These are phyloP conservation scores for Sarcophaga caerulescens DNA, from an alignment of 2,888 invertebrate species.

Conservation along the genomic window DNA sequence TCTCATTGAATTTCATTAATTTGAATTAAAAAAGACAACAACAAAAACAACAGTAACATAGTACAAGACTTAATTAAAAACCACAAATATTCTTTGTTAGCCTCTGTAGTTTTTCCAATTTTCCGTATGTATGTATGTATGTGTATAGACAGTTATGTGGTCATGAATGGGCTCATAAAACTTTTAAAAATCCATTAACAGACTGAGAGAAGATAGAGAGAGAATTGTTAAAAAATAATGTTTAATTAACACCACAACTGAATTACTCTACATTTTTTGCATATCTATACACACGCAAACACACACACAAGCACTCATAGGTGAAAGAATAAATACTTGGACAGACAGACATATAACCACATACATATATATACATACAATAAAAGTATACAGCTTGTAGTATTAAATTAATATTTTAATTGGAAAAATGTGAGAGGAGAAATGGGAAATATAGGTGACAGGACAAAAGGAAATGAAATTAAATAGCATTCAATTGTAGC, in stretches of 20 bases:
- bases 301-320: neutral
- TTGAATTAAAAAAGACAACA: slow-evolving; percentile 20
- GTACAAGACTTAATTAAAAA: slow-evolving; percentile 60
- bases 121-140: slow-evolving; percentile 3
- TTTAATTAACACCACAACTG: slow-evolving; percentile 55
- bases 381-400: neutral
- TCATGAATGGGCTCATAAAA: slow-evolving; percentile 43
- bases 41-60: slow-evolving; percentile 7
- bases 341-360: neutral
- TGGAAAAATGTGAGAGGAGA: neutral
- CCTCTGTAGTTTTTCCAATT: neutral
- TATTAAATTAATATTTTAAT: neutral
- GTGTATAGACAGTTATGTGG: neutral
- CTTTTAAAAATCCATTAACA: slow-evolving; percentile 61
- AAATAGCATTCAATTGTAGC: neutral
- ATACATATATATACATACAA: neutral
- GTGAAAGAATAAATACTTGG: neutral
- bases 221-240: slow-evolving; percentile 48
- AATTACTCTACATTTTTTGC: slow-evolving; percentile 16
- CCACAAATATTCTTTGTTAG: slow-evolving; percentile 55
- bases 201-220: neutral
- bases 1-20: slow-evolving; percentile 61
- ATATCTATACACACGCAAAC: neutral
- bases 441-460: neutral
- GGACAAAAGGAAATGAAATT: neutral